Evolutionary conservation across 2,888 invertebrate genomes (phyloP).

Genomic region (Dryobota labecula): DNA sequence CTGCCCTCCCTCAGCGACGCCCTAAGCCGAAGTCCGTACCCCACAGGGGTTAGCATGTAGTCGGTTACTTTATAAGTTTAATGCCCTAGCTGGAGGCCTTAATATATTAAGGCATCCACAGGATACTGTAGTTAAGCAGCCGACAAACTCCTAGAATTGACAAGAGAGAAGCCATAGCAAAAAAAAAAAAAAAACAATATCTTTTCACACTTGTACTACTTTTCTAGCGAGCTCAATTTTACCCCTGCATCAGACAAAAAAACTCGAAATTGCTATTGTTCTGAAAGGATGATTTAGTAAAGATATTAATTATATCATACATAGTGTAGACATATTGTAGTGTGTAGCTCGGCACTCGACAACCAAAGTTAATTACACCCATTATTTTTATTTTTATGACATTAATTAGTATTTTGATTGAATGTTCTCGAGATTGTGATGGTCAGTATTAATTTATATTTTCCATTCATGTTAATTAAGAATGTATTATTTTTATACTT

Average conservation of each 20-base stretch:
- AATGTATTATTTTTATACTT: conserved; percentile 1
- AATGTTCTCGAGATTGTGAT: conserved; percentile 27
- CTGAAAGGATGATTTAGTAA: not conserved
- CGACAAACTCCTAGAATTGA: no score
- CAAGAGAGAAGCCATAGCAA: no score
- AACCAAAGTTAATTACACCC: conserved; percentile 19
- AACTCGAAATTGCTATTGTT: not conserved
- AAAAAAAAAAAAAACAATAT: no score
- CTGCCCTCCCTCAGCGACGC: no score
- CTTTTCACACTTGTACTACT: not conserved
- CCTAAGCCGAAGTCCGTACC: no score
- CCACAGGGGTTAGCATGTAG: no score
- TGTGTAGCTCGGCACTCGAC: conserved; percentile 12
- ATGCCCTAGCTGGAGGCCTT: no score
- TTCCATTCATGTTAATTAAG: conserved; percentile 15
- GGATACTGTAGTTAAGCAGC: no score
- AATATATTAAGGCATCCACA: no score
- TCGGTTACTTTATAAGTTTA: no score
- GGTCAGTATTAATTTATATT: conserved; percentile 32
- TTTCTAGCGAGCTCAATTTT: not conserved
- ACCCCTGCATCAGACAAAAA: not conserved
- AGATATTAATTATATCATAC: not conserved
- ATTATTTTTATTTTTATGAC: conserved; percentile 38
- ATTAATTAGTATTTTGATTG: conserved; percentile 39
- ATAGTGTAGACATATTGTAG: not conserved